Base-by-base conservation (phyloP, 1,140 invertebrate genomes). In the Oscheius sp. region DNA sequence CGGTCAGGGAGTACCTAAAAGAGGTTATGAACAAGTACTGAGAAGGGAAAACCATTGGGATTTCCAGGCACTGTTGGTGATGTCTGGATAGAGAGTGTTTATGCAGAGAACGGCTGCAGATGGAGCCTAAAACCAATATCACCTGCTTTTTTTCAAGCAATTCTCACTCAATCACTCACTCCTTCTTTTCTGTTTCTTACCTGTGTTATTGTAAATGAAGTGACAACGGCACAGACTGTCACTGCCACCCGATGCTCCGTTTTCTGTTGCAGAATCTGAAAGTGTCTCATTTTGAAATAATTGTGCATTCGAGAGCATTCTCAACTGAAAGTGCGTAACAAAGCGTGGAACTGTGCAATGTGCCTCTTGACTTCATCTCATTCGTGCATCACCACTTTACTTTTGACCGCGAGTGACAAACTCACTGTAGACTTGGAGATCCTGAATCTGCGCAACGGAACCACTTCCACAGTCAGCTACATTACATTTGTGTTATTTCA, bases 1-100 rank as follows among this genome's bases (percentile, higher is more conserved):
- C 75, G 1, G 66, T 68, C 49, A 73, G 36, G 13, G 65, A 70
- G 71, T 71, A 76, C 74, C 74, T 75, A 42, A 45, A 74, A 73
- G 42, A 26, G 0, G 55, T 35, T 4, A 66, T 69, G 52, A 10
- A 18, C 1, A 67, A 23, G 29, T 18, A 10, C 26, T n/a, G 15
- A 10, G 10, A n/a, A 18, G 34, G 18, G n/a, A 3, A 42, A 18
- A 26, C 45, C 26, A 58, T n/a, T 67, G 64, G 4, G 26, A 32
- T 32, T 67, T 67, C 36, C 23, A 67, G n/a, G 59, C 26, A 15
- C 42, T 67, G n/a, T n/a, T 29, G 10, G 20, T 58, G 38, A 67
- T 67, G 20, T 73, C 59, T 13, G 23, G 46, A 23, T 73, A 29
- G 18, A 67, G 45, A 15, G 65, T 58, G 15, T 67, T 67, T 2